Base-by-base conservation (phyloP, 64 coral and sea anemone species). In the Pocillopora verrucosa region DNA sequence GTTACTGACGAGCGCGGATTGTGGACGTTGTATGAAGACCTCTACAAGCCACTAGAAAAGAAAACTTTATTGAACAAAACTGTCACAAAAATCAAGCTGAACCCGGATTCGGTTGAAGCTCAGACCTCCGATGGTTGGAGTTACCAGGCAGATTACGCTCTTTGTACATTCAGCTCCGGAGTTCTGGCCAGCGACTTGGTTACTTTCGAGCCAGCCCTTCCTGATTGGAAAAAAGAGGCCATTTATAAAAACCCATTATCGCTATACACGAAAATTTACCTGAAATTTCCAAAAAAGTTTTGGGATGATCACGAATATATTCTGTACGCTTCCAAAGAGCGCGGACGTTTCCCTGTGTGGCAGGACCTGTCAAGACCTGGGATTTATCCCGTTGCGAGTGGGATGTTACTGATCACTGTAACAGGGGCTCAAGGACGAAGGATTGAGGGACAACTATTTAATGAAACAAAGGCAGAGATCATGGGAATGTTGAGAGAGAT, bases 121-220 rank as follows among this genome's bases (percentile, higher is more conserved):
- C 87, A 65, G 5, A 88, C 91, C 17, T 76, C 76, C 11, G 74
- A 84, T 56, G 94, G 94, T 51, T 51, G 41, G 41, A 51, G 79
- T 93, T 72, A 85, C 80, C 26, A 89, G 87, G 94, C 94, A 61
- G 90, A 96, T 24, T 92, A 96, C 79, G 87, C 75, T 45, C 22
- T 96, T 19, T 96, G 94, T 72, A 96, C 94, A 26, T 96, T 96
- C 76, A 89, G 94, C 51, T 86, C 87, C 10, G 94, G 90, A 5
- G 94, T 96, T 10, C 56, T 96, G 60, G 78, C 73, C 11, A 84
- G 89, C 45, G 74, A 73, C 25, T 24, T 37, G 22, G 94, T 96
- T 11, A 68, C 20, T 16, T 92, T 96, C 78, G 80, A 80, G 0
- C 94, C 94, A 16, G 62, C 86, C n/a, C 74, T 96, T 38, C 94